Evolutionary conservation across 1,140 invertebrate genomes (phyloP).

Genomic region (Macrostomum lignano): DNA sequence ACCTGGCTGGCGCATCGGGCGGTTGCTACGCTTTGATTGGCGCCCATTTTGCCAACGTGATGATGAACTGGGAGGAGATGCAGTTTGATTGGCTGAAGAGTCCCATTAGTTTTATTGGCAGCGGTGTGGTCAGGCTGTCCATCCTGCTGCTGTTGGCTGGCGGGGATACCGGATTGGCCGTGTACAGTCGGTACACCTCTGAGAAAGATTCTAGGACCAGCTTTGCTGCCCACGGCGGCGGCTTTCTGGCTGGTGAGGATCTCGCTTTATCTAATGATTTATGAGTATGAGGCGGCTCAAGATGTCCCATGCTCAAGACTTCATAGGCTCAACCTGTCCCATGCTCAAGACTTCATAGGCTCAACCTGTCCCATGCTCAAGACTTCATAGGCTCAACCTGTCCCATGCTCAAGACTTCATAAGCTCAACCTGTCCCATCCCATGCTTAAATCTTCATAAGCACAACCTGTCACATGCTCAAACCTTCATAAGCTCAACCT

Average conservation of each 20-base stretch:
- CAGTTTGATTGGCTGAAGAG: slow-evolving; percentile 5
- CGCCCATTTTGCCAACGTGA: slow-evolving; percentile 69
- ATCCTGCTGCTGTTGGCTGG: slow-evolving; percentile 8
- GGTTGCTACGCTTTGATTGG: slow-evolving; percentile 79
- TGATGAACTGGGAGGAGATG: slow-evolving; percentile 33
- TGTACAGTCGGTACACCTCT: slow-evolving; percentile 15
- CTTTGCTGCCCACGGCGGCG: slow-evolving; percentile 20
- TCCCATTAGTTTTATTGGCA: slow-evolving; percentile 1
- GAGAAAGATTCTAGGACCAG: slow-evolving; percentile 10
- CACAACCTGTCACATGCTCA: too few relatives aligned
- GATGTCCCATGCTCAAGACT: too few relatives aligned
- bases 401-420: too few relatives aligned
- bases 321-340: too few relatives aligned
- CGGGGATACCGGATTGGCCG: slow-evolving; percentile 15
- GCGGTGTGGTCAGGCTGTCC: slow-evolving; percentile 2
- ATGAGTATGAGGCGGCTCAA: too few relatives aligned
- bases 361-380: too few relatives aligned
- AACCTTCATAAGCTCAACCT: too few relatives aligned
- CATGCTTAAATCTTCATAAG: too few relatives aligned
- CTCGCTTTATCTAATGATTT: too few relatives aligned
- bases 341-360: too few relatives aligned
- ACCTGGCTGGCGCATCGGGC: slow-evolving; percentile 67
- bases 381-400: too few relatives aligned
- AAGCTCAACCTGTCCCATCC: too few relatives aligned
- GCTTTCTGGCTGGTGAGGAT: slow-evolving; percentile 17